These are phyloP conservation scores for Tylochromis polylepis DNA, from an alignment of 2,113 vertebrate genomes.

Conservation along the genomic window DNA sequence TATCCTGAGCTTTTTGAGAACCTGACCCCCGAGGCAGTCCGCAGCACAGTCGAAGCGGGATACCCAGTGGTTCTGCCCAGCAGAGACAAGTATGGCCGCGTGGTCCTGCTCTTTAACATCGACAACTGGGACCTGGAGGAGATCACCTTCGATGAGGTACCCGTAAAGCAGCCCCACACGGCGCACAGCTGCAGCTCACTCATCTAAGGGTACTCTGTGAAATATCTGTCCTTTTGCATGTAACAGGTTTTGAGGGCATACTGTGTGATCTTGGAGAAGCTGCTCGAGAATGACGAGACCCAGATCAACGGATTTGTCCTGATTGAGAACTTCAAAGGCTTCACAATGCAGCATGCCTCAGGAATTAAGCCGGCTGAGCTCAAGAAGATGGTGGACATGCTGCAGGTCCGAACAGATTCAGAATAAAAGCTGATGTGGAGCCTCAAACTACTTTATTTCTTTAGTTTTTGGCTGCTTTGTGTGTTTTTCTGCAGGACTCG, in stretches of 20 bases:
- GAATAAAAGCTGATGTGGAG: neutral
- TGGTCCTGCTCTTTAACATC: constrained; percentile 95
- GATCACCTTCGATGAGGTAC: constrained; percentile 94
- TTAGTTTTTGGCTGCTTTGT: neutral
- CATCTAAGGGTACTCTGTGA: neutral
- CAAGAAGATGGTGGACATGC: constrained; percentile 99
- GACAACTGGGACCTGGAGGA: constrained; percentile 97
- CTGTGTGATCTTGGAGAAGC: constrained; percentile 92
- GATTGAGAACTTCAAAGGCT: constrained; percentile 95
- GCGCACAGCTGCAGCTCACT: neutral
- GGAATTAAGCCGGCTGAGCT: constrained; percentile 90
- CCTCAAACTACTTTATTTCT: neutral
- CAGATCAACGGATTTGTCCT: constrained; percentile 98
- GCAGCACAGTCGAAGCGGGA: constrained; percentile 92
- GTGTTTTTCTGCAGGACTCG: constrained; percentile 79
- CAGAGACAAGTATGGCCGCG: constrained; percentile 86
- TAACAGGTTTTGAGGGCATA: constrained; percentile 90
- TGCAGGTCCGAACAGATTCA: constrained; percentile 79
- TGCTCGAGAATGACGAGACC: constrained; percentile 95
- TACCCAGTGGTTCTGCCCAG: constrained; percentile 90
- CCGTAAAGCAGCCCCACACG: neutral
- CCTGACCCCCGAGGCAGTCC: constrained; percentile 84
- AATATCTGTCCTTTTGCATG: neutral
- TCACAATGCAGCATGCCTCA: constrained; percentile 95
- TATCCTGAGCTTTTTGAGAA: constrained; percentile 93